Conservation (phyloP, 2,113 vertebrate species). For the Verasper variegatus region DNA sequence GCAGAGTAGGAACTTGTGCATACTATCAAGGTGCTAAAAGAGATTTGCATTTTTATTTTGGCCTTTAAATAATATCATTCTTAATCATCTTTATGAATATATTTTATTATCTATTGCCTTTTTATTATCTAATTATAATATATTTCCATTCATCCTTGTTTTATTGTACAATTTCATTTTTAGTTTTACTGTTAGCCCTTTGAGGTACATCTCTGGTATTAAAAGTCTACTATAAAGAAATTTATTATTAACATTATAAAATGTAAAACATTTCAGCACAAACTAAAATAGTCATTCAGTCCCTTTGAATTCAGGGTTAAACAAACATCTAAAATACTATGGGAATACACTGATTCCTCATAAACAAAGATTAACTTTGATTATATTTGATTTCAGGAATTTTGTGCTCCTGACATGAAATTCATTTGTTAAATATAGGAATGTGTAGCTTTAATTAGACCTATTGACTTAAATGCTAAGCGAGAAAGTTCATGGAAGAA, state of each 20-base stretch:
- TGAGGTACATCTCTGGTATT: background rate
- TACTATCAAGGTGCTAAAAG: too few species aligned
- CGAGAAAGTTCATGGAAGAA: too few species aligned
- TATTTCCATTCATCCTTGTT: background rate
- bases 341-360: too few species aligned
- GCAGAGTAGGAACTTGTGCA: background rate
- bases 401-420: too few species aligned
- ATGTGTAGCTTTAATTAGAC: too few species aligned
- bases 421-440: too few species aligned
- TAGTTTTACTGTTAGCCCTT: background rate
- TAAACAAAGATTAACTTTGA: too few species aligned
- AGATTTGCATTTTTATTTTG: background rate
- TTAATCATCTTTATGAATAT: background rate
- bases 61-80: background rate
- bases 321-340: background rate
- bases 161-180: background rate
- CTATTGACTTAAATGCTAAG: too few species aligned
- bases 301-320: background rate
- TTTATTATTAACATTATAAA: background rate
- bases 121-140: background rate
- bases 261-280: background rate
- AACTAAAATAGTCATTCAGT: background rate
- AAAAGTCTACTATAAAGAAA: background rate
- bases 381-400: too few species aligned
- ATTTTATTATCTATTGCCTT: background rate